phyloP scores from a whole-genome alignment of 2,113 vertebrate species.

The Psittacara wagleri region DNA sequence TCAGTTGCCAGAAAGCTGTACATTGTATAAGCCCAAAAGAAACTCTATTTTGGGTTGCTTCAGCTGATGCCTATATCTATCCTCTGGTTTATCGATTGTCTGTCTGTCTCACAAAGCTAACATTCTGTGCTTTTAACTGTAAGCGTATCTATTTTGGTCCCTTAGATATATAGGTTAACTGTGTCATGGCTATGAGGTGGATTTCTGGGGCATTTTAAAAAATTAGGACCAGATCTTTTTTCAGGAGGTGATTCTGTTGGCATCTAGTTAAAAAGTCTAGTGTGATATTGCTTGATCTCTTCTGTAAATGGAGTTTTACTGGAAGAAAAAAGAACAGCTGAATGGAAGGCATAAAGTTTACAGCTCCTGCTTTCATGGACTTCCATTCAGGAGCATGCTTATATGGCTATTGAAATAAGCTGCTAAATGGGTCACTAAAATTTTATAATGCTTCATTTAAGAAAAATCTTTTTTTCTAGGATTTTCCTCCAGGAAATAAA shows the following conservation, averaged over 20 bases:
- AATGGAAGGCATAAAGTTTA: background rate
- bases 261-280: background rate
- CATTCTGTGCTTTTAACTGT: background rate
- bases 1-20: background rate
- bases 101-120: background rate
- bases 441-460: background rate
- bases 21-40: background rate
- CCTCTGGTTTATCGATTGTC: background rate
- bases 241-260: background rate
- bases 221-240: background rate
- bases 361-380: background rate
- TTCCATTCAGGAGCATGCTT: background rate
- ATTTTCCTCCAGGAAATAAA: background rate
- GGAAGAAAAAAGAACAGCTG: background rate
- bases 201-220: background rate
- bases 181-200: background rate
- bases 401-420: background rate
- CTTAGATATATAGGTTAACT: background rate
- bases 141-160: background rate
- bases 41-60: background rate
- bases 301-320: background rate
- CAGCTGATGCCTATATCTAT: background rate
- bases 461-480: background rate
- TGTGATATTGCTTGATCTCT: background rate
- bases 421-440: conserved; percentile 3